A percentile compares a stretch with the other conserved stretches of the same genome.
These are phyloP conservation scores for Ivindomyrus marchei DNA, from an alignment of 2,113 vertebrate genomes.

Conservation along the genomic window DNA sequence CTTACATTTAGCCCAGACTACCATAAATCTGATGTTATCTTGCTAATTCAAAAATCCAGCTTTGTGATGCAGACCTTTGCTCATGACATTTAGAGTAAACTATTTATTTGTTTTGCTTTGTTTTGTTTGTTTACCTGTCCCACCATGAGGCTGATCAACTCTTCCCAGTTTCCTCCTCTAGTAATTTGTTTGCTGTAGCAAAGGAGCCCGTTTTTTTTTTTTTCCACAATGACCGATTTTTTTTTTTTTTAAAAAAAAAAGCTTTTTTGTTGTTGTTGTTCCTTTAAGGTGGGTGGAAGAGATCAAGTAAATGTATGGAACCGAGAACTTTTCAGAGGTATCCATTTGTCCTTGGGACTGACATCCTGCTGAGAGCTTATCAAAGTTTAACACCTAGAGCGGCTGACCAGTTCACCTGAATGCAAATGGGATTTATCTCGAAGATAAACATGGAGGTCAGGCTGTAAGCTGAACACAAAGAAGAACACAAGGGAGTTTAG, in stretches of 20 bases:
- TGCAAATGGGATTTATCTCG: background rate
- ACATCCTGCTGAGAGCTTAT: background rate
- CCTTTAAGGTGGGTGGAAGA: background rate
- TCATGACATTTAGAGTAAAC: background rate
- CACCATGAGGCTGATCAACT: background rate
- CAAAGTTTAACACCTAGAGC: slow-evolving; percentile 1
- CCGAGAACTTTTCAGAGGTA: background rate
- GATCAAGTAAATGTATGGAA: background rate
- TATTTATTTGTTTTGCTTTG: background rate
- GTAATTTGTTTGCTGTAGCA: background rate
- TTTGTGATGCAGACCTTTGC: background rate
- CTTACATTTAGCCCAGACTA: background rate
- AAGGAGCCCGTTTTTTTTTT: background rate
- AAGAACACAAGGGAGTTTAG: background rate
- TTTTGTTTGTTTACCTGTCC: background rate
- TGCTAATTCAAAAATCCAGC: background rate
- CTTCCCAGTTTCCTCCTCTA: background rate
- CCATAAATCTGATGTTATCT: background rate
- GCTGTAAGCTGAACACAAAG: background rate
- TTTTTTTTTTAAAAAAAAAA: background rate
- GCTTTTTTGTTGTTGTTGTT: background rate
- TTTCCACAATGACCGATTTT: background rate
- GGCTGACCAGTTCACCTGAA: background rate
- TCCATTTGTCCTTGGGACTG: background rate
- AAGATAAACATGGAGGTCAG: background rate